These are phyloP conservation scores for Cynocephalus volans DNA, from an alignment of 2,113 vertebrate genomes.

Conservation along the genomic window DNA sequence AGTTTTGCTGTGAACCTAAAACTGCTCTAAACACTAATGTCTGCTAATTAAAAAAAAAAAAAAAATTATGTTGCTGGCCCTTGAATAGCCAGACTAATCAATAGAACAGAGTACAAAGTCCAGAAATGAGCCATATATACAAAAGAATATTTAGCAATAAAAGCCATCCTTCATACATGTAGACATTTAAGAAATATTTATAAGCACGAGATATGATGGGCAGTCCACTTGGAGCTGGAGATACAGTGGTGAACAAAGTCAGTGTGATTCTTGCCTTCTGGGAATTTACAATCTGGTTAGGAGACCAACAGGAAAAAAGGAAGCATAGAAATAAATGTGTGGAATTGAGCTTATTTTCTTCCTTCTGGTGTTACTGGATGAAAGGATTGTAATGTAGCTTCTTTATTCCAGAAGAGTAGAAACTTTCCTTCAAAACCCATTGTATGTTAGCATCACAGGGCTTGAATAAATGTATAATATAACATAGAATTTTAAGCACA, in stretches of 20 bases:
- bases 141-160: not conserved
- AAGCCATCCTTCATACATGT: not conserved
- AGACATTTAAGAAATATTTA: not conserved
- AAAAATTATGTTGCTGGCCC: not conserved
- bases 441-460: not conserved
- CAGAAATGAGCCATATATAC: not conserved
- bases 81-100: not conserved
- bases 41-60: not conserved
- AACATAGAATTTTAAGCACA: not conserved
- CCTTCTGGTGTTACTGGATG: not conserved
- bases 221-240: not conserved
- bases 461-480: not conserved
- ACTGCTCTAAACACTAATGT: constrained; percentile 3
- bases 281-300: not conserved
- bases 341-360: not conserved
- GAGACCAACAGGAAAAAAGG: not conserved
- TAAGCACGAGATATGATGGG: not conserved
- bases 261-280: not conserved
- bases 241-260: not conserved
- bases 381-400: not conserved
- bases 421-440: not conserved
- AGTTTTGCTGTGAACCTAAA: constrained; percentile 33
- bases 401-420: not conserved
- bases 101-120: not conserved
- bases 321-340: not conserved